Base-by-base conservation (phyloP, 2,888 invertebrate species). In the Chalcis sispes region DNA sequence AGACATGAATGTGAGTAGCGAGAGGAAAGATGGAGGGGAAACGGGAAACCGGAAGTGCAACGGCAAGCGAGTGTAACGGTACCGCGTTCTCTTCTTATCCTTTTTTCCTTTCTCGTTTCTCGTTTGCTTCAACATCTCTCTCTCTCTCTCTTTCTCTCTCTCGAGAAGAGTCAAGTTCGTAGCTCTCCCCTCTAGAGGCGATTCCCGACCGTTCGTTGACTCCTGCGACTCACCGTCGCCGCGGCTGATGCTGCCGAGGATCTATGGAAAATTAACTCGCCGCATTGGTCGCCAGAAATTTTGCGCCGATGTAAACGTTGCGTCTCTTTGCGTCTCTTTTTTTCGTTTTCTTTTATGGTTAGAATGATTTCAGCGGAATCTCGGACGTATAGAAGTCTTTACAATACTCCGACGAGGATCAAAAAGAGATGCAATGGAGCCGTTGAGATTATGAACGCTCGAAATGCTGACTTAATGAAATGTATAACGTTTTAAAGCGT, bases 161-260 rank as follows among this genome's bases (percentile, higher is more conserved):
- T 13, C 18, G 2, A 10, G 8, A 20, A 36, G 40, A 59, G 52
- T 61, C 73, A 52, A 73, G 73, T 66, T 66, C 66, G 66, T 66
- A 65, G 40, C 36, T 46, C 42, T 46, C 27, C 5, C 4, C 5
- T 4, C 29, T 25, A 36, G 23, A n/a, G 52, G 58, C 65, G 74
- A 74, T 74, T 66, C 75, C 32, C 71, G 65, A 59, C 50, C 76
- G 76, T 76, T 76, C 76, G 46, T 76, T 76, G 76, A 76, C 76
- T 76, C n/a, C n/a, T n/a, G n/a, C 61, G 3, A 7, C 42, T 8
- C 36, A 7, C 29, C 18, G 20, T 10, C 15, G 36, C 54, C 3
- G 7, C 54, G n/a, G 46, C 8, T 5, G n/a, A 8, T n/a, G 15
- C 4, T n/a, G 59, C 58, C 36, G 52, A 20, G 65, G 75, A 70